Evolutionary conservation across 2,797 vertebrate genomes (phyloP).

Genomic region (Phoxinus dragarum): DNA sequence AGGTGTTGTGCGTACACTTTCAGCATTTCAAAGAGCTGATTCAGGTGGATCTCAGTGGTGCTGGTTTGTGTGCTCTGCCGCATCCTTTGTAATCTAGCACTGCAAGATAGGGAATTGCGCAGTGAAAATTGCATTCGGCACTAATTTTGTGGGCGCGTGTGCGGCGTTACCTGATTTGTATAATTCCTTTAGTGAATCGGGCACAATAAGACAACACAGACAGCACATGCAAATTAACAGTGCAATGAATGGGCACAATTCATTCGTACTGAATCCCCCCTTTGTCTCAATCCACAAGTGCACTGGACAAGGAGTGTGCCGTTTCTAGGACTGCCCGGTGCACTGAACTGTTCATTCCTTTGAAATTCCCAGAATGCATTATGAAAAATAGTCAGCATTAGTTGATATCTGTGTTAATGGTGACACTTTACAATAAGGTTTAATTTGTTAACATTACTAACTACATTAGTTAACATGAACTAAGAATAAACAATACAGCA

Average conservation of each 20-base stretch:
- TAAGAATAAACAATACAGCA: neutral
- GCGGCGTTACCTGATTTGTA: conserved; percentile 16
- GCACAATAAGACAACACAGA: conserved; percentile 6
- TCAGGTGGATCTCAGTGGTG: neutral
- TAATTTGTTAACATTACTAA: neutral
- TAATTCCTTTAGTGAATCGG: conserved; percentile 30
- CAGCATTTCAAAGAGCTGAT: conserved; percentile 23
- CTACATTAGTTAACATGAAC: neutral
- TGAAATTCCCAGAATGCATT: neutral
- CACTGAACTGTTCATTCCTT: neutral
- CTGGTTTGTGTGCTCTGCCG: conserved; percentile 17
- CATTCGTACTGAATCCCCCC: neutral
- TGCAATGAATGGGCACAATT: conserved; percentile 4
- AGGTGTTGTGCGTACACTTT: neutral
- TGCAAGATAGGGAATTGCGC: conserved; percentile 11
- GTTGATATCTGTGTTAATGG: neutral
- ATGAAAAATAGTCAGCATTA: neutral
- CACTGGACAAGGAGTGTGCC: neutral
- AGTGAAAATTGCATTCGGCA: conserved; percentile 21
- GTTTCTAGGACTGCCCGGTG: neutral
- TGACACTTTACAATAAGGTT: neutral
- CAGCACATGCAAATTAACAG: conserved; percentile 27
- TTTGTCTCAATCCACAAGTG: neutral
- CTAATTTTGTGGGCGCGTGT: conserved; percentile 23
- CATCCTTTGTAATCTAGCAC: neutral